Percentiles rank a stretch among this genome's conserved stretches.
Evolutionary conservation across 2,888 invertebrate species (phyloP).

Genomic region (Mechanitis mazaeus): DNA sequence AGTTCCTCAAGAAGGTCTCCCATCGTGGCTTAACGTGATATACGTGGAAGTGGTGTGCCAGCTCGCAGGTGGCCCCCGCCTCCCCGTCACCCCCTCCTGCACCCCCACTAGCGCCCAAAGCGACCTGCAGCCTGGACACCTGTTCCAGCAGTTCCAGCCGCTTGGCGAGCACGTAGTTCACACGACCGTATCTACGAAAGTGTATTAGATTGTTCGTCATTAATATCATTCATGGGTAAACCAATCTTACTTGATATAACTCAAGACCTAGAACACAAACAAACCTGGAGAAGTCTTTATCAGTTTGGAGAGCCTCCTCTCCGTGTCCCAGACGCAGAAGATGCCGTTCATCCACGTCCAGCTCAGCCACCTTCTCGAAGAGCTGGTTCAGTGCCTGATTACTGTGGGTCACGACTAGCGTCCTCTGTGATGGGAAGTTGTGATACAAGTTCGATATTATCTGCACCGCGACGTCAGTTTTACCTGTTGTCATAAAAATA

Average conservation of each 20-base stretch:
- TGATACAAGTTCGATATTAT: constrained; percentile 99
- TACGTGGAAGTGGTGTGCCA: constrained; percentile 97
- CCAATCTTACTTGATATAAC: no score
- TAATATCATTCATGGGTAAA: no score
- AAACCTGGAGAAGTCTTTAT: constrained; percentile 96
- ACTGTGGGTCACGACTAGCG: constrained; percentile 98
- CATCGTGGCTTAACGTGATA: constrained; percentile 95
- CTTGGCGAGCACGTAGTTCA: constrained; percentile 97
- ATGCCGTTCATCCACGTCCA: constrained; percentile 99
- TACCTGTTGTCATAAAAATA: constrained; percentile 75
- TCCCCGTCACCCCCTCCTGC: constrained; percentile 88
- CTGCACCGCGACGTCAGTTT: constrained; percentile 99
- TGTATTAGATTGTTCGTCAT: no score
- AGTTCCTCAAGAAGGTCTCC: constrained; percentile 83
- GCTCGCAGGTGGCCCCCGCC: constrained; percentile 97
- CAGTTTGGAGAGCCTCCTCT: constrained; percentile 98
- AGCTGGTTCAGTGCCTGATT: constrained; percentile 99
- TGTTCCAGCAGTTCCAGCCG: constrained; percentile 91
- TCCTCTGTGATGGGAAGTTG: constrained; percentile 98
- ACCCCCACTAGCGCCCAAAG: constrained; percentile 87
- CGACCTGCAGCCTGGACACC: constrained; percentile 91
- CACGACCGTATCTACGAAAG: constrained; percentile 89
- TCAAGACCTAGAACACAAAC: background rate
- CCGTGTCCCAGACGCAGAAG: constrained; percentile 98
- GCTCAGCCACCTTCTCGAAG: constrained; percentile 98